phyloP scores from a whole-genome alignment of 2,113 vertebrate species.

The Pseudopodoces humilis region DNA sequence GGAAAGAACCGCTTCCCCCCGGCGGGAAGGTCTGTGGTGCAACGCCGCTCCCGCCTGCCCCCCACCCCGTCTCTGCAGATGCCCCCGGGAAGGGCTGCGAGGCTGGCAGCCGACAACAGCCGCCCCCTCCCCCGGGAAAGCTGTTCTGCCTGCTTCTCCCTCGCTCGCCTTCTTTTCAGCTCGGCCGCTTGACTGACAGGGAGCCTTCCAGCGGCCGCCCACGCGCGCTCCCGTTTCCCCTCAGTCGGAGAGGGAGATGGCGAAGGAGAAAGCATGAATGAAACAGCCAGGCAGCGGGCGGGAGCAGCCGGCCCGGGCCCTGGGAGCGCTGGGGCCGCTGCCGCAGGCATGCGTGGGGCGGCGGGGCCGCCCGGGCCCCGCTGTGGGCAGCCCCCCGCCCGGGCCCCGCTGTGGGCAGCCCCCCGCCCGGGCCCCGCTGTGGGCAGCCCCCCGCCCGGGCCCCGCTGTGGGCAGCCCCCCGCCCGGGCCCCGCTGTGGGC shows the following conservation, averaged over 20 bases:
- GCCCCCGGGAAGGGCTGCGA: neutral
- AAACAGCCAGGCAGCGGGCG: slow-evolving; percentile 17
- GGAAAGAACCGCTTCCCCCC: neutral
- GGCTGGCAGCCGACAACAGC: slow-evolving; percentile 38
- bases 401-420: neutral
- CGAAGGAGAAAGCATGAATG: slow-evolving; percentile 66
- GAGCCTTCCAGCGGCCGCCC: slow-evolving; percentile 69
- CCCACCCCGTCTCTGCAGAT: neutral
- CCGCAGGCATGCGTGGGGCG: neutral
- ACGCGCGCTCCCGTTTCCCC: slow-evolving; percentile 53
- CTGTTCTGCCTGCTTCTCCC: slow-evolving; percentile 23
- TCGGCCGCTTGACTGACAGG: slow-evolving; percentile 69
- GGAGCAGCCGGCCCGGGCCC: neutral
- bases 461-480: no score
- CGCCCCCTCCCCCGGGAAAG: slow-evolving; percentile 46
- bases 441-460: no score
- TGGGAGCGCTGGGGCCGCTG: neutral
- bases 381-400: no score
- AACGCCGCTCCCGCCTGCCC: neutral
- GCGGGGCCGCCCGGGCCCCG: neutral
- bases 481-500: neutral
- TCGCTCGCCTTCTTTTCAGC: slow-evolving; percentile 50
- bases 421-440: no score
- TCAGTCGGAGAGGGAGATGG: slow-evolving; percentile 39
- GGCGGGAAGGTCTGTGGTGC: neutral